Evolutionary conservation across 2,888 invertebrate species (phyloP), one percentile per base, ranked within the genome.

Genomic region (Aphelenchoides bicaudatus): DNA sequence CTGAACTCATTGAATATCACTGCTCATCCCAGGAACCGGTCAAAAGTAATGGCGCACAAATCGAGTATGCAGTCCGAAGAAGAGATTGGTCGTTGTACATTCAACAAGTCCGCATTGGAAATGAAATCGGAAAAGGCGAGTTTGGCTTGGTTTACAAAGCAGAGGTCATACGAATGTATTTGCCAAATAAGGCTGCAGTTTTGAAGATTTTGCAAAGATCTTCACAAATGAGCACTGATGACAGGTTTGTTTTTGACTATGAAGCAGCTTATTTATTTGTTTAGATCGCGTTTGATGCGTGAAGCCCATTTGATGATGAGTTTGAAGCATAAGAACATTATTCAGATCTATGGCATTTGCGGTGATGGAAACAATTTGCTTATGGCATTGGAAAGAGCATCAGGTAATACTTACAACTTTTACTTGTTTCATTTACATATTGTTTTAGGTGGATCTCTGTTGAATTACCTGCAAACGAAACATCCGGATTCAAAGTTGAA

Each of bases 221-320:
- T 19, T 16, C 16, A 16, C 23, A 46, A 46, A 30, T 19, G 19
- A 46, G 23, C 2, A 46, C 2, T 1, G 21, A 46, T 2, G 21
- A 34, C 16, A 19, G 2, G 47, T 2, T 2, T 46, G 10, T 46
- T 46, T n/a, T n/a, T n/a, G n/a, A n/a, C 37, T 43, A 13, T 43
- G 10, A 43, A 43, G n/a, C n/a, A n/a, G n/a, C n/a, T n/a, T 13
- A 34, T 34, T n/a, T 34, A 34, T 34, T 34, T 34, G 13, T 34
- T 6, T 21, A 51, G 52, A n/a, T 31, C 38, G 2, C 31, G 52
- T 13, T 23, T 51, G 37, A 38, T 51, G 13, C 21, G 38, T 19
- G 52, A 51, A 51, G 52, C 52, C 1, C 34, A 51, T 10, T 13
- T 37, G 34, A 51, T 51, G 52, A n/a, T 51, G 30, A 28, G 52